Conservation (phyloP, 1,140 invertebrate species). For the Prorops nasuta region DNA sequence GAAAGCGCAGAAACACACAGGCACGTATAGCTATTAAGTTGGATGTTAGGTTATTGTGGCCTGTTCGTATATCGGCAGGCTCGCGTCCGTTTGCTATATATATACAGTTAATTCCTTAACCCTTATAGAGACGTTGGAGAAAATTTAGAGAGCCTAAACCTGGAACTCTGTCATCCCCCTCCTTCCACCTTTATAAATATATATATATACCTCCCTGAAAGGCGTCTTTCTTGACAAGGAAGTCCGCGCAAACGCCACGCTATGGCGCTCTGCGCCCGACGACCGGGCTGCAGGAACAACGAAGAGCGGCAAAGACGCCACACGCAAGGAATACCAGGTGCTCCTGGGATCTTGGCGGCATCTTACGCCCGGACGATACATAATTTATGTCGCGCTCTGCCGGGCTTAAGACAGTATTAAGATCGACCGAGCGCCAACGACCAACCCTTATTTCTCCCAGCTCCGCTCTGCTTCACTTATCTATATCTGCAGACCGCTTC, state of each 20-base stretch:
- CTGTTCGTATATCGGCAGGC: too few relatives aligned
- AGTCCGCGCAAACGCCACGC: too few relatives aligned
- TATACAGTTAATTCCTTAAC: constrained; percentile 55
- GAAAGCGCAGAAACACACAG: too few relatives aligned
- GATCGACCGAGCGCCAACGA: constrained; percentile 43
- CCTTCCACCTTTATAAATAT: too few relatives aligned
- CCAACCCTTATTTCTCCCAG: constrained; percentile 30
- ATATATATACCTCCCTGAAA: constrained; percentile 14
- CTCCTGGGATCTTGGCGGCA: constrained; percentile 52
- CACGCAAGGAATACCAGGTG: constrained; percentile 53
- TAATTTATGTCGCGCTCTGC: constrained; percentile 56
- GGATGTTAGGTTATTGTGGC: too few relatives aligned
- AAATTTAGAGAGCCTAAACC: constrained; percentile 41
- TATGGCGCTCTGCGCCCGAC: too few relatives aligned
- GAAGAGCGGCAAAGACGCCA: constrained; percentile 25
- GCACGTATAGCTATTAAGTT: too few relatives aligned
- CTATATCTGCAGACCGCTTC: too few relatives aligned
- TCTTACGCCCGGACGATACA: constrained; percentile 57
- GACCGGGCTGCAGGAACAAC: constrained; percentile 23
- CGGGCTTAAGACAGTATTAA: constrained; percentile 57
- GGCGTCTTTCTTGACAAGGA: too few relatives aligned
- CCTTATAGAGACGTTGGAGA: constrained; percentile 52
- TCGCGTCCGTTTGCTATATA: constrained; percentile 10
- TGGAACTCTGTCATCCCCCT: neutral
- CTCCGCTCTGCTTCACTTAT: neutral